Base-by-base conservation (phyloP, 1,140 invertebrate genomes). In the Drosophila nannoptera region DNA sequence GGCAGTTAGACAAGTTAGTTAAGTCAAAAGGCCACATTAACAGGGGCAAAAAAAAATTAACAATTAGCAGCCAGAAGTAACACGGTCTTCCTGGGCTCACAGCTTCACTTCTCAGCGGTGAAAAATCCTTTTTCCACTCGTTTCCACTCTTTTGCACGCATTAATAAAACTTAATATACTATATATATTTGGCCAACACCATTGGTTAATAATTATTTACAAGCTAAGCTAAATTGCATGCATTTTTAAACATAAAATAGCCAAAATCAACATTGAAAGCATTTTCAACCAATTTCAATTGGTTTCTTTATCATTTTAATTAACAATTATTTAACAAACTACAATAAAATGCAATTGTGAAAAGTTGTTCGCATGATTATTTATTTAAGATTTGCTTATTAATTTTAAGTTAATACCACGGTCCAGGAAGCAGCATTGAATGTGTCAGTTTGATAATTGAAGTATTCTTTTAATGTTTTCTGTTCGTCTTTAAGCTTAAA, bases 321-420 rank as follows among this genome's bases (percentile, higher is more conserved):
- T 43, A 14, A 3, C 40, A 14, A 14, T 59, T 35, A 31, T 46
- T 22, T 22, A 70, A 52, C 16, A 56, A 50, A 53, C 61, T 70
- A 70, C 68, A 71, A 61, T 61, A 71, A 71, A 71, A 71, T 71
- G 56, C 69, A 55, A 22, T 67, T 60, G 29, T 67, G 40, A 68
- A 36, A 29, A 55, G 56, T 71, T 71, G 55, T 71, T 61, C 61
- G 32, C 31, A 71, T 67, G 40, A 33, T 71, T 56, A 40, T 71
- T 70, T 70, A 69, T 71, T 71, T 66, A 31, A 31, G 67, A 8
- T n/a, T 58, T 67, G 33, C 46, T 52, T 49, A 64, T 58, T 50
- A 52, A 53, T 49, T 56, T 58, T 50, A 52, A 53, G 32, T 70
- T 52, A 50, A 40, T 56, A 55, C 29, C 36, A 63, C 32, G 40